Percentiles rank a stretch among this genome's conserved stretches.
These are phyloP conservation scores for Stichodactyla helianthus DNA, from an alignment of 64 coral and sea anemone genomes.

Conservation along the genomic window DNA sequence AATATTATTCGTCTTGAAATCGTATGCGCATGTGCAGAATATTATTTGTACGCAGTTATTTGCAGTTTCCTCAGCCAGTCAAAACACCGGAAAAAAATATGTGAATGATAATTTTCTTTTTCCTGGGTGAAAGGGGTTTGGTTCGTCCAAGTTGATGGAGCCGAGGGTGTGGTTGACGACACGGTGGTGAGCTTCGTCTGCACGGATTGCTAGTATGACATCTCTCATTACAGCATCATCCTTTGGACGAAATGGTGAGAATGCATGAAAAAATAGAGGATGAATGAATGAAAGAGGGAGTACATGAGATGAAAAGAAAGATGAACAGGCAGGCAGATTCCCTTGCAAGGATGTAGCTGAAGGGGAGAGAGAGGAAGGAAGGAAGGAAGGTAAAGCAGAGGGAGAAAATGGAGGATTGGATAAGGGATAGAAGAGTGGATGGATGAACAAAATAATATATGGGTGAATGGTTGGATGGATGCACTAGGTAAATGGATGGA, in stretches of 20 bases:
- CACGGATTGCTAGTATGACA: constrained; percentile 93
- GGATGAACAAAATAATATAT: background rate
- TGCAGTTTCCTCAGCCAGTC: too few relatives aligned
- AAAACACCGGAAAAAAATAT: too few relatives aligned
- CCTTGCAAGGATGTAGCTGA: too few relatives aligned
- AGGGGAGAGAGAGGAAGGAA: too few relatives aligned
- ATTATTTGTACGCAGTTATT: too few relatives aligned
- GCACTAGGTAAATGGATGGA: background rate
- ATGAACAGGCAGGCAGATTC: too few relatives aligned
- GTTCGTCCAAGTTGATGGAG: constrained; percentile 74
- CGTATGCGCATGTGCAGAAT: too few relatives aligned
- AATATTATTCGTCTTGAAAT: too few relatives aligned
- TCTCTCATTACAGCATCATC: constrained; percentile 89
- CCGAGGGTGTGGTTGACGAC: constrained; percentile 93
- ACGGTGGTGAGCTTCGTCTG: constrained; percentile 96
- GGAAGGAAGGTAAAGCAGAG: too few relatives aligned
- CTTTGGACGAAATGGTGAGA: constrained; percentile 7
- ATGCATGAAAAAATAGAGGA: background rate
- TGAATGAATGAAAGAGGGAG: background rate
- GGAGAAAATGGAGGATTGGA: too few relatives aligned
- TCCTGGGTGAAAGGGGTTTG: constrained; percentile 92
- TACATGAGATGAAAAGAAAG: too few relatives aligned
- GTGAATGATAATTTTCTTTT: constrained; percentile 88
- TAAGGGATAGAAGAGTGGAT: background rate
- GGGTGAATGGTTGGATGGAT: background rate